phyloP scores from a whole-genome alignment of 2,797 vertebrate genomes.

The Sylvilagus floridanus region DNA sequence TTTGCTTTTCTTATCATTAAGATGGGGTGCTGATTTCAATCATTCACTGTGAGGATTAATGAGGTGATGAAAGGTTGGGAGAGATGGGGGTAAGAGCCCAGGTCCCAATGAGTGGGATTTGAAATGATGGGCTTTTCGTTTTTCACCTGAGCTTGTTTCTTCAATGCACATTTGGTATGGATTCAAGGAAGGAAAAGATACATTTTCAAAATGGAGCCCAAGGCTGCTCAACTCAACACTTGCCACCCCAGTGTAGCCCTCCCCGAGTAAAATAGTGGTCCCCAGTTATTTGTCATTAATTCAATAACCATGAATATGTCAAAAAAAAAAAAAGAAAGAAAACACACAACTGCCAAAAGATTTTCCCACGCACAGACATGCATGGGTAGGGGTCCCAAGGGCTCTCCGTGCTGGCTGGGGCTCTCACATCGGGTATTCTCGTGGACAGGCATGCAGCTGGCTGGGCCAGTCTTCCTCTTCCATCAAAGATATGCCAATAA shows the following conservation, averaged over 20 bases:
- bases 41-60: background rate
- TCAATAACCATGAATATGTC: background rate
- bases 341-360: conserved; percentile 14
- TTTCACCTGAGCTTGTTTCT: background rate
- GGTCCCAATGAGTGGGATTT: background rate
- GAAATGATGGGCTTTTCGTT: background rate
- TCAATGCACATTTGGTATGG: background rate
- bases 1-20: background rate
- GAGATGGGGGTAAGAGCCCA: accelerated
- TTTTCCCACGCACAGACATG: background rate
- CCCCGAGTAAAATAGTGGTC: background rate
- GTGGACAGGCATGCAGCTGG: too few species aligned
- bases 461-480: too few species aligned
- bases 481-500: background rate
- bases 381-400: too few species aligned
- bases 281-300: background rate
- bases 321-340: background rate
- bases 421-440: too few species aligned
- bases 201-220: conserved; percentile 55
- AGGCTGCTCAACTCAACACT: background rate
- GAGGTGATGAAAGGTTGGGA: background rate
- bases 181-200: background rate
- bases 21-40: background rate
- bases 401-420: too few species aligned
- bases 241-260: background rate